phyloP scores from a whole-genome alignment of 2,113 vertebrate species.

The Paedocypris sp. region DNA sequence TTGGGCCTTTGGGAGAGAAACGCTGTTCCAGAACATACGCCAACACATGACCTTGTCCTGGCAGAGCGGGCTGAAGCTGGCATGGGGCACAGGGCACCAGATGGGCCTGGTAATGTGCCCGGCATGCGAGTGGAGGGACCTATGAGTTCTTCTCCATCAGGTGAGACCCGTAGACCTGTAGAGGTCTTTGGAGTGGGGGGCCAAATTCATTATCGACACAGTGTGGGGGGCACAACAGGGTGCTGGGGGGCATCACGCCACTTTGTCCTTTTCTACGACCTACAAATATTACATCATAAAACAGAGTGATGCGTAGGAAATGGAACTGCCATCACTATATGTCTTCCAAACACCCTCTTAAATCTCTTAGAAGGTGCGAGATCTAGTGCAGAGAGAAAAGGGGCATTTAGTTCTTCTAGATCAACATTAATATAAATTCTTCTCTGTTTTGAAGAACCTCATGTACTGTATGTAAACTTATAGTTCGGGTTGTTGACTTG shows the following conservation, averaged over 20 bases:
- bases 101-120: constrained; percentile 61
- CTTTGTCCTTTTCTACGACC: constrained; percentile 28
- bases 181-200: constrained; percentile 15
- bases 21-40: constrained; percentile 48
- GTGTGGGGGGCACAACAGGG: constrained; percentile 13
- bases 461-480: too few relatives aligned
- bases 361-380: too few relatives aligned
- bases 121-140: constrained; percentile 36
- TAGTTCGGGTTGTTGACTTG: too few relatives aligned
- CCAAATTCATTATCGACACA: constrained; percentile 41
- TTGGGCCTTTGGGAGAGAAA: constrained; percentile 41
- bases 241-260: background rate
- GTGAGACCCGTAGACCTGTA: constrained; percentile 26
- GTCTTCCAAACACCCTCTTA: background rate
- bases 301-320: background rate
- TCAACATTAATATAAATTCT: too few relatives aligned
- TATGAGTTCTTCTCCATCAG: constrained; percentile 31
- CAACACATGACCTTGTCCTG: constrained; percentile 63
- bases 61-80: constrained; percentile 37
- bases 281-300: constrained; percentile 5
- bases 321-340: background rate
- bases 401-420: too few relatives aligned
- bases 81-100: constrained; percentile 49
- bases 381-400: too few relatives aligned
- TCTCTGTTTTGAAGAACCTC: too few relatives aligned